Conservation (phyloP, 2,113 vertebrate species). For the Physeter macrocephalus region DNA sequence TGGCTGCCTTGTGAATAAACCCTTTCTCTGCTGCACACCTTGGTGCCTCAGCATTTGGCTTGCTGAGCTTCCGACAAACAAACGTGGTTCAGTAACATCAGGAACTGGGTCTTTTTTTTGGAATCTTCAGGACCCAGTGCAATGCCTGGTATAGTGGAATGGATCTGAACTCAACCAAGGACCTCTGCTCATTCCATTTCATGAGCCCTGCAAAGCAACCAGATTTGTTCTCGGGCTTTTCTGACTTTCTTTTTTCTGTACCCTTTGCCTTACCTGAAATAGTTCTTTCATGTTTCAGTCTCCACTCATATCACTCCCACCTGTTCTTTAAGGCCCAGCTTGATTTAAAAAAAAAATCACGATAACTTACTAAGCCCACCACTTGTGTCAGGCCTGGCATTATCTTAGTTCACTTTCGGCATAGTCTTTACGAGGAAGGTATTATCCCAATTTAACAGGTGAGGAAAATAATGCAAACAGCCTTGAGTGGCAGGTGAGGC, state of each 20-base stretch:
- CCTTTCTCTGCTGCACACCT: neutral
- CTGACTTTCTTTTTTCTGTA: neutral
- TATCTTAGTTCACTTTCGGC: neutral
- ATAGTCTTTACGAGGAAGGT: neutral
- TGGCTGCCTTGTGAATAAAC: neutral
- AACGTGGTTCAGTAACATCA: neutral
- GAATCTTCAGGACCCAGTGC: neutral
- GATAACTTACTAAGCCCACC: neutral
- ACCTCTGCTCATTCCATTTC: neutral
- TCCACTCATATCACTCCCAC: neutral
- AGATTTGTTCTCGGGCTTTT: neutral
- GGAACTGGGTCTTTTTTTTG: neutral
- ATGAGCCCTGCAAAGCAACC: neutral
- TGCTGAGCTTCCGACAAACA: neutral
- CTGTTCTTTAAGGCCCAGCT: neutral
- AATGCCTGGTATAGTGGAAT: neutral
- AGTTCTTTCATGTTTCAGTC: neutral
- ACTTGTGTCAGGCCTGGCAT: neutral
- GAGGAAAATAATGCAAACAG: neutral
- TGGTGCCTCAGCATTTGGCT: neutral
- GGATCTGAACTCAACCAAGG: neutral
- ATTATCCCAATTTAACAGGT: neutral
- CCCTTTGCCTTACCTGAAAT: neutral
- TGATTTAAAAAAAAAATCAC: neutral
- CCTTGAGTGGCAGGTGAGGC: neutral